Percentiles rank a stretch among this genome's conserved stretches.
Conservation (phyloP, 2,888 invertebrate species). For the Coelinius sp. region DNA sequence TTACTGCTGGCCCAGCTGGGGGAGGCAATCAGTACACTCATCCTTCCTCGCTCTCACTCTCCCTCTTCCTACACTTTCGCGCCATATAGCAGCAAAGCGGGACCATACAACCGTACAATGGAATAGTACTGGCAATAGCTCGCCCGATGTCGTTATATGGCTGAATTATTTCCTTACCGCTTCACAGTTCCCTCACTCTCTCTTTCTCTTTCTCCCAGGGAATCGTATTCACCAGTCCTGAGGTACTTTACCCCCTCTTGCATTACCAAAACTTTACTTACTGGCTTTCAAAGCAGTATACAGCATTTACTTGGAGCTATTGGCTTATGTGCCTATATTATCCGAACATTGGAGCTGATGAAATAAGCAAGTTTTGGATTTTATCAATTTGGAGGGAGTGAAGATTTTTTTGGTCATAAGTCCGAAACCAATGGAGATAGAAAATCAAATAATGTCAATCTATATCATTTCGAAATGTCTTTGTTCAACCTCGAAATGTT, state of each 20-base stretch:
- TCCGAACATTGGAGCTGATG: background rate
- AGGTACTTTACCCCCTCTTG: background rate
- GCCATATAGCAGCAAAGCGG: constrained; percentile 41
- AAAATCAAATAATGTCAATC: no score
- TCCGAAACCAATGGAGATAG: no score
- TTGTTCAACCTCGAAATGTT: background rate
- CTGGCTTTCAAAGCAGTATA: background rate
- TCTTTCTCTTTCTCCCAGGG: background rate
- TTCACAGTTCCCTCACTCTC: constrained; percentile 23
- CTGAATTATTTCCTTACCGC: constrained; percentile 55
- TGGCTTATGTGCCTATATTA: background rate
- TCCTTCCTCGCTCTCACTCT: background rate
- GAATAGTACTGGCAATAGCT: constrained; percentile 61
- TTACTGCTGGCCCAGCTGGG: constrained; percentile 68
- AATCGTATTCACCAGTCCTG: background rate
- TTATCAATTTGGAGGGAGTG: background rate
- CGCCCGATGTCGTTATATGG: constrained; percentile 62
- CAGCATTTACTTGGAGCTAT: background rate
- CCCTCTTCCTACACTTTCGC: constrained; percentile 38
- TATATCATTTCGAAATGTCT: background rate
- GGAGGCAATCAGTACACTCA: constrained; percentile 45
- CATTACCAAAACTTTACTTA: constrained; percentile 4
- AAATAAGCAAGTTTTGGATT: background rate
- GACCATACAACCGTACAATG: constrained; percentile 60
- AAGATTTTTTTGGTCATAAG: background rate